These are phyloP conservation scores for crab-eating macaque (Macaca fascicularis) DNA, from an alignment of 2,113 vertebrate genomes.

Conservation along the genomic window T2T-MFA8v1.1 NC_088395.1:92066501-92067000, in stretches of 20 bases:
- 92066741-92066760: background rate
- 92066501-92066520: background rate
- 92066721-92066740: background rate
- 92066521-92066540: background rate
- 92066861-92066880: background rate
- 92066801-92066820: background rate
- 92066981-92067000: background rate
- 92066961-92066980: background rate
- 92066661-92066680: background rate
- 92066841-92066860: background rate
- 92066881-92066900: background rate
- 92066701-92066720: background rate
- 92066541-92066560: background rate
- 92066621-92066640: background rate
- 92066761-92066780: background rate
- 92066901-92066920: background rate
- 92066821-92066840: conserved; percentile 5
- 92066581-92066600: background rate
- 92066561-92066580: background rate
- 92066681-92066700: background rate
- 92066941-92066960: background rate
- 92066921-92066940: background rate
- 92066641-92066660: background rate
- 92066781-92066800: background rate
- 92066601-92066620: background rate